Evolutionary conservation across 2,797 vertebrate genomes (phyloP).

Genomic region (Coccyzus lansbergi): DNA sequence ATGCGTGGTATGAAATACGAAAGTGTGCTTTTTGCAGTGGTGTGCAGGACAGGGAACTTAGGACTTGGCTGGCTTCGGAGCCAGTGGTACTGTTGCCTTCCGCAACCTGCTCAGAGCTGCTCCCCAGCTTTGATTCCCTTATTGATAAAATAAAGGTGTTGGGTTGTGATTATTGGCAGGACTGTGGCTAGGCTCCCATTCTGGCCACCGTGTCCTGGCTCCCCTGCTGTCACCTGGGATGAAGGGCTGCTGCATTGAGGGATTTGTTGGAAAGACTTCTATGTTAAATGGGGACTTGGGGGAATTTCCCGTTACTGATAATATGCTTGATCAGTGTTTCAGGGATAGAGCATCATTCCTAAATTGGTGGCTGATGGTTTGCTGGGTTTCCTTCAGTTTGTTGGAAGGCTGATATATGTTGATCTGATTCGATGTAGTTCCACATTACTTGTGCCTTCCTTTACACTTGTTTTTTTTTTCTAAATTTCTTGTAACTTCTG

Average conservation of each 20-base stretch:
- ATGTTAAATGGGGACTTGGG: too few relatives aligned
- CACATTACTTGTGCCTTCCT: background rate
- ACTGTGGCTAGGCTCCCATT: background rate
- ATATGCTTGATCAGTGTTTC: background rate
- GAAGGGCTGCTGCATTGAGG: rapidly evolving
- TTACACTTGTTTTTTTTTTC: background rate
- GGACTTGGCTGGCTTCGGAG: rapidly evolving
- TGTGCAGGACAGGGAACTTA: background rate
- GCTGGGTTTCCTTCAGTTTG: background rate
- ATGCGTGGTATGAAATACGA: background rate
- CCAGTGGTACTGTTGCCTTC: background rate
- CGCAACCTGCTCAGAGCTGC: rapidly evolving
- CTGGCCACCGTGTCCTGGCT: background rate
- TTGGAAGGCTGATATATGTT: background rate
- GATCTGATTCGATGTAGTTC: background rate
- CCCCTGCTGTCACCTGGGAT: background rate
- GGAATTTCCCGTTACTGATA: background rate
- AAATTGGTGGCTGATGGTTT: background rate
- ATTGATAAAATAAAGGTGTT: background rate
- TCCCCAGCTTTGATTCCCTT: background rate
- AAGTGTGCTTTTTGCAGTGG: background rate
- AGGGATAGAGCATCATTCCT: background rate
- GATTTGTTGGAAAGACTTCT: background rate
- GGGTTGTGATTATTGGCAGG: background rate
- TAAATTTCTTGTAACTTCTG: background rate